Base-by-base conservation (phyloP, 2,113 vertebrate genomes). In the Phrynosoma blainvillii region DNA sequence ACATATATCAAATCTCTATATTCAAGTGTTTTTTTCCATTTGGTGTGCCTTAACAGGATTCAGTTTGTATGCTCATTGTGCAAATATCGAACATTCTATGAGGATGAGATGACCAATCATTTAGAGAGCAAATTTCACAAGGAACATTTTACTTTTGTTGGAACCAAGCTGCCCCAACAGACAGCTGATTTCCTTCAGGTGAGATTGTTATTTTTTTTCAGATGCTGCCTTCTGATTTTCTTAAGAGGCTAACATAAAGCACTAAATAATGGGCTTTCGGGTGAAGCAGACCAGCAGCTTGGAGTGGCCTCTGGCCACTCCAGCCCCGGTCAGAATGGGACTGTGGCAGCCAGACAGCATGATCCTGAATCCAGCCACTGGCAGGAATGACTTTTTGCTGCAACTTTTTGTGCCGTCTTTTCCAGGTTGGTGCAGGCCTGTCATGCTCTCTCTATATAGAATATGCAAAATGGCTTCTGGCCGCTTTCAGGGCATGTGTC, bases 161-260 rank as follows among this genome's bases (percentile, higher is more conserved):
- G 97, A 36, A 97, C 96, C 84, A 98, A 98, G 73, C 92, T 99
- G 81, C 97, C 98, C 3, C 98, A 98, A 66, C 98, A 98, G 88
- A 98, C 98, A 0, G 98, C 98, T 0, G 98, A 99, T 80, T 99
- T 99, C 80, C 95, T 99, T n/a, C 97, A 99, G 97, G 98, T 98
- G 89, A 90, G 92, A 36, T 11, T 21, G 84, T 0, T 62, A 62
- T 62, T 87, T 12, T 13, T n/a, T 75, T 75, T 78, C 47, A 59
- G n/a, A 23, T 30, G 2, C 82, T 82, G n/a, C 68, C 16, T 68
- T 88, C 59, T 18, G 30, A 32, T 74, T 74, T 74, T 12, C 68
- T 52, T 84, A 16, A 74, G 21, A 23, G 4, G 36, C 40, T 66
- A 59, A 66, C 8, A 23, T 62, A 36, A n/a, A 81, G 14, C 16